Evolutionary conservation across 2,797 vertebrate genomes (phyloP).

Genomic region (Steatocranus sp.): DNA sequence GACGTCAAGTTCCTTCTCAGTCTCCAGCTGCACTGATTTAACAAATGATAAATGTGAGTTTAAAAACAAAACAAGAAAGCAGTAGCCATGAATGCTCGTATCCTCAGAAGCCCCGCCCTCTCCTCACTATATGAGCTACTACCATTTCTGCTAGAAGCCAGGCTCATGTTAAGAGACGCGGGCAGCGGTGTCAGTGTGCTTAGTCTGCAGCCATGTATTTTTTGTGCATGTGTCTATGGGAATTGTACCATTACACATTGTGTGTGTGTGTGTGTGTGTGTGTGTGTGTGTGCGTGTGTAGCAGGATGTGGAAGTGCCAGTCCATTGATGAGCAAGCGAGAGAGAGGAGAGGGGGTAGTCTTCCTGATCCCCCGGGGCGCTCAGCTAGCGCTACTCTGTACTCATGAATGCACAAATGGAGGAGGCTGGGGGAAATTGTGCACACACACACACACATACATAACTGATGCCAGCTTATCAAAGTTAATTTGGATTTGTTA

Average conservation of each 20-base stretch:
- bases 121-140: not conserved
- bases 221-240: not conserved
- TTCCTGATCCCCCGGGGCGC: constrained; percentile 57
- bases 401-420: constrained; percentile 31
- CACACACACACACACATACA: not conserved
- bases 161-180: not conserved
- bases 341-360: constrained; percentile 9
- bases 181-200: constrained; percentile 16
- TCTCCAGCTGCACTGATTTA: not conserved
- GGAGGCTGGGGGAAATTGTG: constrained; percentile 4
- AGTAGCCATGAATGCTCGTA: not conserved
- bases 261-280: not conserved
- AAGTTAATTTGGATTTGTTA: constrained; percentile 59
- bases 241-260: not conserved
- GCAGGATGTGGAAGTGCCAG: constrained; percentile 47
- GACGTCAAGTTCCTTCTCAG: not conserved
- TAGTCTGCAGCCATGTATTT: constrained; percentile 10
- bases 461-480: constrained; percentile 43
- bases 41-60: not conserved
- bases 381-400: constrained; percentile 23
- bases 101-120: constrained; percentile 33
- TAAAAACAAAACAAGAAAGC: not conserved
- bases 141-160: constrained; percentile 3
- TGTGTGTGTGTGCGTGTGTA: not conserved
- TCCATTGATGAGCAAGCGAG: constrained; percentile 63